A percentile compares a stretch with the other conserved stretches of the same genome.
Conservation (phyloP, 1,140 invertebrate species). For the Wiebesia pumilae region DNA sequence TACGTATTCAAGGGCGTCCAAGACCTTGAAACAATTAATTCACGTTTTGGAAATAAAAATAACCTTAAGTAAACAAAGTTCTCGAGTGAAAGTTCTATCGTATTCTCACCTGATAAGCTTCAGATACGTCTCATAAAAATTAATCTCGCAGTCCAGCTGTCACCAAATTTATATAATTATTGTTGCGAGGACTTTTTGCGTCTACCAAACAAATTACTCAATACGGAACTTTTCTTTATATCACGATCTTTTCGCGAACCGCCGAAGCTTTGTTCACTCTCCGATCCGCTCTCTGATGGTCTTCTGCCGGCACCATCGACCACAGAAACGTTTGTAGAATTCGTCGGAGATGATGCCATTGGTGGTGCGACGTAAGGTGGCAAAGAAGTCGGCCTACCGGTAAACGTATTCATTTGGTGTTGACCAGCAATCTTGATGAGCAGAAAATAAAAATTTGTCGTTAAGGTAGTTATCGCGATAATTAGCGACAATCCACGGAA, state of each 20-base stretch:
- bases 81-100: not conserved
- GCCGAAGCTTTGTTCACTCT: conserved; percentile 71
- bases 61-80: conserved; percentile 32
- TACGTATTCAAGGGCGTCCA: not conserved
- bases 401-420: conserved; percentile 66
- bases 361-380: conserved; percentile 72
- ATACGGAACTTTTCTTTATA: conserved; percentile 71
- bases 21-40: conserved; percentile 23
- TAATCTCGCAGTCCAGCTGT: conserved; percentile 43
- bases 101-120: conserved; percentile 1
- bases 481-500: no score
- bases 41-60: conserved; percentile 36
- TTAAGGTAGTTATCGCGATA: no score
- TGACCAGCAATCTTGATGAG: conserved; percentile 15
- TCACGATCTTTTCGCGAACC: conserved; percentile 71
- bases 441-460: not conserved
- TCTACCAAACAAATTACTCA: conserved; percentile 74
- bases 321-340: conserved; percentile 62
- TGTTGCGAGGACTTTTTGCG: conserved; percentile 69
- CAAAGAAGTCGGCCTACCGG: conserved; percentile 70
- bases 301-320: conserved; percentile 68
- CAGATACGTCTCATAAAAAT: conserved; percentile 19
- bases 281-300: conserved; percentile 73
- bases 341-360: conserved; percentile 64
- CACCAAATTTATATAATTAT: conserved; percentile 20